Evolutionary conservation across 2,888 invertebrate species (phyloP), one percentile per base, ranked within the genome.

Genomic region (Pheosia tremula): DNA sequence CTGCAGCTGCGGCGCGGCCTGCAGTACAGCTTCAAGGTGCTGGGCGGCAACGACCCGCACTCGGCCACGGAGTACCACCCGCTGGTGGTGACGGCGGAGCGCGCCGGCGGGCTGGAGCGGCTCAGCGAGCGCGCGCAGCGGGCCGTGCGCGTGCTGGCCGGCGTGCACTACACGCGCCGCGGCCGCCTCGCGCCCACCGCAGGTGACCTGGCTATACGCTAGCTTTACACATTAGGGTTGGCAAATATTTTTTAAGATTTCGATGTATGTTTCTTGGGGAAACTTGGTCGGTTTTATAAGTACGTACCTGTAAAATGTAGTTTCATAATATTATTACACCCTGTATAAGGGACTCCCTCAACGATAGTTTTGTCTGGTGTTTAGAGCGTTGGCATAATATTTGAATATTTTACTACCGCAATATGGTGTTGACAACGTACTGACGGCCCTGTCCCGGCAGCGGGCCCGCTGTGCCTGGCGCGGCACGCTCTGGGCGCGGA

Each of bases 1-100:
- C 90, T 99, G 66, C 98, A 97, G 95, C 92, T 99, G 75, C 95
- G 97, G 65, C 93, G 98, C 60, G 98, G 98, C 0, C 94, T 97
- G 61, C 96, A 96, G 0, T 99, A 99, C 91, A 96, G 95, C 11
- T 98, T 99, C 83, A 95, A 95, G 81, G 96, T 97, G 58, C 91
- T 94, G 67, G 98, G 98, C 55, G 98, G 98, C 13, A 97, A 97
- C 82, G 97, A 98, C 93, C 98, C 98, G 52, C 97, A 98, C 86
- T 96, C 97, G 74, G 95, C 97, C 3, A 96, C 96, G 71, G 95
- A 95, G 83, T 98, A 98, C 90, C 98, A 98, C 93, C 98, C 98
- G 4, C 91, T 98, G 63, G 97, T 98, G 61, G 96, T 98, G 69
- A 97, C 98, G 0, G 96, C 97, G 80, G 98, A 97, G 81, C 95